phyloP scores from a whole-genome alignment of 1,140 invertebrate species.

The Drosophila takahashii region DNA sequence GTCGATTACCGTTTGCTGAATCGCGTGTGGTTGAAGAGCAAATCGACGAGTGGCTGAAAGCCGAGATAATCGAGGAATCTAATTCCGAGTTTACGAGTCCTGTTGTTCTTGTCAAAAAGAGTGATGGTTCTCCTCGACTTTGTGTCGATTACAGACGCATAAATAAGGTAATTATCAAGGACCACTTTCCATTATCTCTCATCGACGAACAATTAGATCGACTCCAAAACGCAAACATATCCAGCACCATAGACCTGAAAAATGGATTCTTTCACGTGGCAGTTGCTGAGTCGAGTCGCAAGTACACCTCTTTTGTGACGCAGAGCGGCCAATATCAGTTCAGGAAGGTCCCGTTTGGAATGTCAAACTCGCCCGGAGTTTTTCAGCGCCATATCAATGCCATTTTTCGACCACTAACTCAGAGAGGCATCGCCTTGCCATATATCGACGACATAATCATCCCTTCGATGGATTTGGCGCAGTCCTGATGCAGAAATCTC shows the following conservation, averaged over 20 bases:
- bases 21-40: background rate
- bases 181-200: no score
- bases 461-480: no score
- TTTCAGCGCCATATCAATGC: constrained; percentile 2
- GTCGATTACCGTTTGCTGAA: no score
- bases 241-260: no score
- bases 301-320: no score
- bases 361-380: background rate
- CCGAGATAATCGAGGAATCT: background rate
- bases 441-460: no score
- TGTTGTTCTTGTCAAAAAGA: background rate
- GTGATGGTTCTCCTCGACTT: background rate
- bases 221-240: background rate
- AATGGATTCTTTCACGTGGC: no score
- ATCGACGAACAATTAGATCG: no score
- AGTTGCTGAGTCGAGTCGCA: no score
- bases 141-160: constrained; percentile 1
- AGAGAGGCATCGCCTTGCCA: background rate
- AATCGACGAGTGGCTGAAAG: background rate
- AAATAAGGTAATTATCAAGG: background rate
- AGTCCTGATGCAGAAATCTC: background rate
- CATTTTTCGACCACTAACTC: background rate
- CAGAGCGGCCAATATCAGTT: no score
- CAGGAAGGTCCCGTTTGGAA: background rate
- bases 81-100: constrained; percentile 1